Conservation (phyloP, 2,797 vertebrate species). For the Staurois parvus region DNA sequence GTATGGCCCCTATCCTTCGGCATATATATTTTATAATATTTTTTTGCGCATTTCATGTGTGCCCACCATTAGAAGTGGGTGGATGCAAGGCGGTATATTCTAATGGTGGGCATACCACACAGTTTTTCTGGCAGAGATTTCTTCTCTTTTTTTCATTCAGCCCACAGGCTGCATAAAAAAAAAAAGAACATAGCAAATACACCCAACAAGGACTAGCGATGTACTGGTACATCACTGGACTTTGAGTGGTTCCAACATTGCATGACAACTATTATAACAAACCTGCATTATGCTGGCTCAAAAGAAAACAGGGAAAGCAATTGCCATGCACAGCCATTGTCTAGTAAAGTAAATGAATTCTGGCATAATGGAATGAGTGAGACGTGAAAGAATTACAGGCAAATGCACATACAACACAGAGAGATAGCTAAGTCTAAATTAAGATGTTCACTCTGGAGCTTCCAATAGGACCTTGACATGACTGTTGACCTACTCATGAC, state of each 20-base stretch:
- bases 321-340: constrained; percentile 77
- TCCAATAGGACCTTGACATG: constrained; percentile 99
- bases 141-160: too few relatives aligned
- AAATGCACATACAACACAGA: constrained; percentile 81
- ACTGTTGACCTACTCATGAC: constrained; percentile 98
- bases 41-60: too few relatives aligned
- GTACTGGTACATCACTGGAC: too few relatives aligned
- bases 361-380: constrained; percentile 79
- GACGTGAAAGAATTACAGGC: constrained; percentile 80
- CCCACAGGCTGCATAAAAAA: too few relatives aligned
- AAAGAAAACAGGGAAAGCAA: constrained; percentile 67
- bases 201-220: too few relatives aligned
- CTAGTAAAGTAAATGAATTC: constrained; percentile 80
- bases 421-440: constrained; percentile 94
- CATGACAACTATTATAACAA: not conserved
- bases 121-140: too few relatives aligned
- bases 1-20: too few relatives aligned
- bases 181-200: too few relatives aligned
- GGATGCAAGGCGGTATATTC: too few relatives aligned
- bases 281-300: constrained; percentile 59
- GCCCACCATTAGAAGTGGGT: too few relatives aligned
- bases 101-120: too few relatives aligned
- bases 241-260: not conserved
- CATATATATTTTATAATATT: too few relatives aligned
- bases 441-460: constrained; percentile 98